Conservation (phyloP, 2,888 invertebrate species). For the Hybos culiciformis region DNA sequence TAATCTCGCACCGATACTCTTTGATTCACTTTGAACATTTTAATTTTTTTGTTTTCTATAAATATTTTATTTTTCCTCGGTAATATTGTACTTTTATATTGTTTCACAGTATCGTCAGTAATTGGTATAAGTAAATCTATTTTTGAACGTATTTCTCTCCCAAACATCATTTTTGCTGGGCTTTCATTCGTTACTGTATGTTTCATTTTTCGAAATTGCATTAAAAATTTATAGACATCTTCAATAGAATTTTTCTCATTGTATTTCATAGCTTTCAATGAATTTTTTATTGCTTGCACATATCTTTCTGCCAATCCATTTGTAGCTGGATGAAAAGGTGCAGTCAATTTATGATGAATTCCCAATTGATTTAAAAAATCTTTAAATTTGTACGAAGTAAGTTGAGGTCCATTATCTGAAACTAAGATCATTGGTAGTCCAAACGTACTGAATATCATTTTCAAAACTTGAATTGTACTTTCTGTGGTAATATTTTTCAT, state of each 20-base stretch:
- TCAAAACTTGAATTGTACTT: constrained; percentile 12
- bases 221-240: constrained; percentile 6
- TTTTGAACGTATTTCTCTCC: constrained; percentile 12
- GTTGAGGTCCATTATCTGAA: constrained; percentile 12
- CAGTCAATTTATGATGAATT: constrained; percentile 8
- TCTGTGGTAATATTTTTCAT: constrained; percentile 14
- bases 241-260: not conserved
- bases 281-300: constrained; percentile 15
- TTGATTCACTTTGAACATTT: not conserved
- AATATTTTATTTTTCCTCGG: not conserved
- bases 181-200: constrained; percentile 12
- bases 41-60: not conserved
- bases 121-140: constrained; percentile 13
- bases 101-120: constrained; percentile 1
- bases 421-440: constrained; percentile 11
- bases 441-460: constrained; percentile 14
- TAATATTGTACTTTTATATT: not conserved
- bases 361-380: constrained; percentile 7
- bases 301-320: constrained; percentile 17
- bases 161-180: constrained; percentile 16
- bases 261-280: constrained; percentile 7
- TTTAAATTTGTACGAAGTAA: constrained; percentile 9
- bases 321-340: constrained; percentile 11
- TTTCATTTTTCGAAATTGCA: constrained; percentile 11
- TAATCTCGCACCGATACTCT: not conserved